Conservation (phyloP, 2,113 vertebrate species). For the Casuarius casuarius region DNA sequence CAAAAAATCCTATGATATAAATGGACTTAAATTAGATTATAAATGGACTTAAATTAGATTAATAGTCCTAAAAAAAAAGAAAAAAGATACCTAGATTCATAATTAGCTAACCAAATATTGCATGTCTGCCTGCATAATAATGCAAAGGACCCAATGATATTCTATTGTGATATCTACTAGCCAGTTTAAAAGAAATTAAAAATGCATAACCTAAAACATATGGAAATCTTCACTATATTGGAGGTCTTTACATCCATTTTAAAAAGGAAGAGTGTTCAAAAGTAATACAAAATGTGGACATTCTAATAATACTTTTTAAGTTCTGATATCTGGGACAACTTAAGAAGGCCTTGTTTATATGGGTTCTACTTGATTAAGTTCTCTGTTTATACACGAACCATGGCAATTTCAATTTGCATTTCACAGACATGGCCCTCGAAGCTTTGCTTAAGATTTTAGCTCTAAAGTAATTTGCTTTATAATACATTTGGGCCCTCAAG, state of each 20-base stretch:
- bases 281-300: background rate
- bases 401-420: conserved; percentile 63
- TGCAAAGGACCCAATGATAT: conserved; percentile 19
- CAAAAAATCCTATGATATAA: conserved; percentile 23
- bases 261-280: background rate
- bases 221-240: background rate
- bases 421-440: conserved; percentile 29
- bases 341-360: conserved; percentile 15
- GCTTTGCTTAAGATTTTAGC: conserved; percentile 63
- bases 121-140: conserved; percentile 45
- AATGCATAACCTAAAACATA: conserved; percentile 58
- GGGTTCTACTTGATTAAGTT: conserved; percentile 25
- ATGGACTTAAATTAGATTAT: conserved; percentile 18
- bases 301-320: background rate
- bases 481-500: conserved; percentile 59
- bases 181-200: conserved; percentile 64
- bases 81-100: background rate
- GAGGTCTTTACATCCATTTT: conserved; percentile 29
- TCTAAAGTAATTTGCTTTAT: conserved; percentile 71
- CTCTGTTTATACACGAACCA: conserved; percentile 50
- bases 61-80: conserved; percentile 32
- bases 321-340: conserved; percentile 16
- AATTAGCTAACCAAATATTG: conserved; percentile 7
- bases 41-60: conserved; percentile 25
- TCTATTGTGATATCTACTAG: conserved; percentile 48